Conservation (phyloP, 2,888 invertebrate species). For the Subacronicta megacephala region DNA sequence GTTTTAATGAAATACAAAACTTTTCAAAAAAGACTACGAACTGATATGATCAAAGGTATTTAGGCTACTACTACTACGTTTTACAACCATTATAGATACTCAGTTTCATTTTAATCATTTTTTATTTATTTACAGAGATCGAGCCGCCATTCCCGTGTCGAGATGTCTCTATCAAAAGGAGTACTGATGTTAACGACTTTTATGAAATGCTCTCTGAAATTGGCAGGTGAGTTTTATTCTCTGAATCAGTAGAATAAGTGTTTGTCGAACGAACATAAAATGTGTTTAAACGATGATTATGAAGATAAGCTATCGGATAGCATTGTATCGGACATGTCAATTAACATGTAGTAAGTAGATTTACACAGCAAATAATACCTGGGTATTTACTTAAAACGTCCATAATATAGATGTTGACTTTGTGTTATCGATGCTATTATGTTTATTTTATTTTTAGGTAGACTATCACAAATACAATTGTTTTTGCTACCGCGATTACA, state of each 20-base stretch:
- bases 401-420: conserved; percentile 23
- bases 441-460: conserved; percentile 10
- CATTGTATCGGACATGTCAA: conserved; percentile 17
- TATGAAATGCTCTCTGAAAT: conserved; percentile 97
- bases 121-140: conserved; percentile 91
- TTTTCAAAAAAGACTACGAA: no score
- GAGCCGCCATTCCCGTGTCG: conserved; percentile 96
- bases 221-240: conserved; percentile 93
- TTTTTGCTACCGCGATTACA: conserved; percentile 1
- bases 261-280: conserved; percentile 24
- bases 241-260: conserved; percentile 12
- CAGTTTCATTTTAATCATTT: neutral
- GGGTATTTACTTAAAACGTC: neutral
- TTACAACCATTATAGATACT: no score
- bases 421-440: conserved; percentile 11
- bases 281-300: conserved; percentile 36
- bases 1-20: no score
- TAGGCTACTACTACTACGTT: no score
- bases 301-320: conserved; percentile 40
- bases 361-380: conserved; percentile 21
- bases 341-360: conserved; percentile 35
- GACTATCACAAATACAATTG: neutral
- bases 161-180: conserved; percentile 95
- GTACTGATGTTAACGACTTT: conserved; percentile 95
- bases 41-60: no score